phyloP scores from a whole-genome alignment of 2,797 vertebrate genomes.

The Lepilemur septentrionalis region DNA sequence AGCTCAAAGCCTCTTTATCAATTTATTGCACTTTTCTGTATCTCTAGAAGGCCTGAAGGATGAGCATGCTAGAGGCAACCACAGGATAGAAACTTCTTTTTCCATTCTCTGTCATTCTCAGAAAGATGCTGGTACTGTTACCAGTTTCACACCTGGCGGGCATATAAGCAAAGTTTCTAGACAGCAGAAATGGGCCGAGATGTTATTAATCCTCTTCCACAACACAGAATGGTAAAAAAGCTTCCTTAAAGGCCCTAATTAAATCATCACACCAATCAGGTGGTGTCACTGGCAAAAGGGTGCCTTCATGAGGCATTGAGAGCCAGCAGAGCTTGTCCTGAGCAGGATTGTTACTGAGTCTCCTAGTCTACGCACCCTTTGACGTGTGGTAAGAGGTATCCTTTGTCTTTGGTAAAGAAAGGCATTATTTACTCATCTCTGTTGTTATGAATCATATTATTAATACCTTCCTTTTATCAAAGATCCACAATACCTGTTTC shows the following conservation, averaged over 20 bases:
- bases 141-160: background rate
- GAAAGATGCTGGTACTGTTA: background rate
- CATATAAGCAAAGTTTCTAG: background rate
- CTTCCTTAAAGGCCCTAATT: background rate
- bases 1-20: background rate
- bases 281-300: fast-evolving
- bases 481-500: background rate
- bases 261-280: background rate
- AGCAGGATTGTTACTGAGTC: background rate
- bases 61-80: background rate
- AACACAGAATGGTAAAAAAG: background rate
- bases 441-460: background rate
- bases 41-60: background rate
- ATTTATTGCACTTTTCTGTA: background rate
- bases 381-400: background rate
- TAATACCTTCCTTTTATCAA: background rate
- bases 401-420: background rate
- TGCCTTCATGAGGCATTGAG: background rate
- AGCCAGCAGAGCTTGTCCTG: background rate
- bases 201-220: background rate
- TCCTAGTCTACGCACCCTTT: background rate
- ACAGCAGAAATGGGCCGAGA: background rate
- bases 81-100: background rate
- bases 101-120: background rate
- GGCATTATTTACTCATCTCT: background rate